Conservation (phyloP, 2,113 vertebrate genomes). For the Cephalopterus ornatus region DNA sequence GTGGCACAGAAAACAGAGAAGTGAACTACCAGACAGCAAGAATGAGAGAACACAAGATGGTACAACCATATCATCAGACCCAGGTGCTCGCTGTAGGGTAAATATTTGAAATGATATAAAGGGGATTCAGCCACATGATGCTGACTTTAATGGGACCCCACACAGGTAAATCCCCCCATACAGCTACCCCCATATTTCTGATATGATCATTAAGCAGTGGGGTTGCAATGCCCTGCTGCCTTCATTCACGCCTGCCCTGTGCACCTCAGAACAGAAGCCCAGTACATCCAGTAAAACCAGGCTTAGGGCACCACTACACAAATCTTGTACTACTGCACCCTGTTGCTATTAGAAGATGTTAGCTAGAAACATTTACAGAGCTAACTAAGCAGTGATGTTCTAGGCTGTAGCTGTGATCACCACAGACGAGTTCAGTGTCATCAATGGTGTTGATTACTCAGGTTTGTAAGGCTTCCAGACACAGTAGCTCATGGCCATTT, state of each 20-base stretch:
- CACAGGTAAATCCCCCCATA: background rate
- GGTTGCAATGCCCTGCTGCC: background rate
- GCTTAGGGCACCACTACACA: background rate
- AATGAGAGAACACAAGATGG: fast-evolving
- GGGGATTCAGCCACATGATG: background rate
- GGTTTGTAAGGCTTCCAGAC: slow-evolving; percentile 4
- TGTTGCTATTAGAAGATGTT: background rate
- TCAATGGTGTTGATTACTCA: slow-evolving; percentile 39
- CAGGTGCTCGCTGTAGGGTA: background rate
- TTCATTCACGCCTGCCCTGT: background rate
- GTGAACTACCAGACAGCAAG: background rate
- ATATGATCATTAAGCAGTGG: background rate
- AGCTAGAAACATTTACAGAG: background rate
- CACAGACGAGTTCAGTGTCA: background rate
- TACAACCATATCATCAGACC: background rate
- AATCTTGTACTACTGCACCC: background rate
- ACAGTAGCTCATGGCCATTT: background rate
- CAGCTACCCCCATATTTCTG: background rate
- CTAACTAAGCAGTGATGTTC: slow-evolving; percentile 5
- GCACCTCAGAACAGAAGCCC: background rate
- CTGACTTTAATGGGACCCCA: background rate
- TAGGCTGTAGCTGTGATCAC: background rate
- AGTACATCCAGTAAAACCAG: background rate
- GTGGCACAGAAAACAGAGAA: background rate
- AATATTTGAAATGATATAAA: background rate